phyloP scores from a whole-genome alignment of 2,797 vertebrate species.

The Rhodeus uyekii region DNA sequence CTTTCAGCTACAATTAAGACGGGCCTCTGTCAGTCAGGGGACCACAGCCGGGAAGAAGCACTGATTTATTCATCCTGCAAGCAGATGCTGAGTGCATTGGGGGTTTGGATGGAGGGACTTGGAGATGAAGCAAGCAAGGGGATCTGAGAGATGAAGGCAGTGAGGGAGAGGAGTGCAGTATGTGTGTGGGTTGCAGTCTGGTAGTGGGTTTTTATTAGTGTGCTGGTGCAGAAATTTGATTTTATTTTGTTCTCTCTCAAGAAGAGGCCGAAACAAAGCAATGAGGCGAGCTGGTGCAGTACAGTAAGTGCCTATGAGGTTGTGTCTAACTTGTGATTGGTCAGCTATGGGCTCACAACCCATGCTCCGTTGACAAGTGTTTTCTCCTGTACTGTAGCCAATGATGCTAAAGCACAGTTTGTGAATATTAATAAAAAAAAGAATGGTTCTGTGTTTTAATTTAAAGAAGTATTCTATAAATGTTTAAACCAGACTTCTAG shows the following conservation, averaged over 20 bases:
- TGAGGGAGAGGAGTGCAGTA: slow-evolving; percentile 54
- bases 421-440: neutral
- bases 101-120: slow-evolving; percentile 67
- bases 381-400: neutral
- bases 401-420: neutral
- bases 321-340: neutral
- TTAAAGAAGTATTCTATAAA: neutral
- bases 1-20: slow-evolving; percentile 83
- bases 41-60: slow-evolving; percentile 57
- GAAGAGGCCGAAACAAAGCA: slow-evolving; percentile 54
- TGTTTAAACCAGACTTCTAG: neutral
- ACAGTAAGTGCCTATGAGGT: slow-evolving; percentile 26
- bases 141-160: slow-evolving; percentile 56
- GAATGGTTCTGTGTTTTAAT: no score
- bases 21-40: slow-evolving; percentile 76
- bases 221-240: slow-evolving; percentile 50
- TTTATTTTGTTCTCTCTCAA: slow-evolving; percentile 17
- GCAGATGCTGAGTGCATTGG: slow-evolving; percentile 75
- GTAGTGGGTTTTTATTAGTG: slow-evolving; percentile 27
- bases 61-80: slow-evolving; percentile 80
- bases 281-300: slow-evolving; percentile 42
- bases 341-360: neutral
- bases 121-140: slow-evolving; percentile 52
- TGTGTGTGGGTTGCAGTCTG: slow-evolving; percentile 28
- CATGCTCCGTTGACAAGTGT: neutral